These are phyloP conservation scores for Heliangelus exortis DNA, from an alignment of 2,797 vertebrate genomes.

Conservation along the genomic window DNA sequence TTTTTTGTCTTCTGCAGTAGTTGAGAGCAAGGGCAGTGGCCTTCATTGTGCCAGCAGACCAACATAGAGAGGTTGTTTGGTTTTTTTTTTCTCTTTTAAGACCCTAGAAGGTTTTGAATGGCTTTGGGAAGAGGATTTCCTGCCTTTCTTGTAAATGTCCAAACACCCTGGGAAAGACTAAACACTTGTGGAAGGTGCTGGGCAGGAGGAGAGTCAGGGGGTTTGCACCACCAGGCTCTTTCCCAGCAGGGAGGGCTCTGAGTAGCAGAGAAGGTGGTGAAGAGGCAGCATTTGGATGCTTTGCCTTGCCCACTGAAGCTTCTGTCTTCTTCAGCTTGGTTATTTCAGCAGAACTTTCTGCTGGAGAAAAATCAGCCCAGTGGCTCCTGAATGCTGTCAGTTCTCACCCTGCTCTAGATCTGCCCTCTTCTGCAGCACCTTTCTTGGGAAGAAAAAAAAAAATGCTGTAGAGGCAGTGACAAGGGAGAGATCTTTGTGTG, in stretches of 20 bases:
- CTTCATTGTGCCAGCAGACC: neutral
- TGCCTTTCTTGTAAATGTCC: neutral
- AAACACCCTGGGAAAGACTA: neutral
- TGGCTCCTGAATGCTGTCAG: neutral
- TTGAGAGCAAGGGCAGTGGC: neutral
- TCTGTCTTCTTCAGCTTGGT: neutral
- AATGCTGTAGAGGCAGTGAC: neutral
- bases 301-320: neutral
- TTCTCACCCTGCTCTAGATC: neutral
- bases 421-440: neutral
- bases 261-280: neutral
- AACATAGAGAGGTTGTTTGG: neutral
- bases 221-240: accelerated
- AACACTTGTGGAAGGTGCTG: neutral
- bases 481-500: neutral
- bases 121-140: neutral
- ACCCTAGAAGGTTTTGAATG: no score
- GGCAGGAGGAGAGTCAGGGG: neutral
- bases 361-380: neutral
- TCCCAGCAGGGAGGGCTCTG: neutral
- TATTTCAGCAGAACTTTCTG: neutral
- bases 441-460: neutral
- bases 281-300: neutral
- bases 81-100: no score
- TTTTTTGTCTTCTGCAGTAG: accelerated